Base-by-base conservation (phyloP, 2,797 vertebrate species). In the Jordanella pulchra region DNA sequence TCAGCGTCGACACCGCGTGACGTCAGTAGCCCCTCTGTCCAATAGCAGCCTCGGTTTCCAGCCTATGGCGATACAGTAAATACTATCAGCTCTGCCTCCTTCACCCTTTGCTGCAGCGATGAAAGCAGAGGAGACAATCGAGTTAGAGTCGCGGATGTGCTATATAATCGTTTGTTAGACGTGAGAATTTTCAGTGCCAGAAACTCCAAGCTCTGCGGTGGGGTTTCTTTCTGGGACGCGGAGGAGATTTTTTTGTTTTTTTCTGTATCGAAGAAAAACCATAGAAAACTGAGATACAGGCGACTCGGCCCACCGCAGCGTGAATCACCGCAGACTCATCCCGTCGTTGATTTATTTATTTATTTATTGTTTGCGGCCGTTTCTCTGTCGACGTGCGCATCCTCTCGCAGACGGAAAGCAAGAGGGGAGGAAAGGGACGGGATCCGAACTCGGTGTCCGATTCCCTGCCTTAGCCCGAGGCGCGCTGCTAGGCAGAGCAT, bases 401-500 rank as follows among this genome's bases (percentile, higher is more conserved):
- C 85, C 42, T 63, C 73, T 18, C 71, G 67, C 60, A 68, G 69
- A 39, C 69, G 35, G 69, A 75, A 69, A 72, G 28, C 70, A 18
- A 9, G 65, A 58, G 71, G 72, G 77, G n/a, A 39, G 32, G 51
- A 25, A 44, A 44, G 51, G 51, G 67, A 35, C 48, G 76, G 65
- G 42, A 65, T 75, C 75, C 60, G 71, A 83, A 56, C 50, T 44
- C 83, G 35, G 77, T 23, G 76, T 83, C 71, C 32, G 66, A 74
- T 69, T 77, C 84, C 69, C 83, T 86, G 86, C 80, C 75, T 79
- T 90, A 86, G 87, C 86, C 81, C 63, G 72, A 81, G 80, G 82
- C 75, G 82, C 70, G 84, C 86, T 90, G 85, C 81, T 78, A 60
- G 91, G 92, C 93, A 86, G 87, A 78, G 93, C 93, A 93, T 96